Conservation (phyloP, 2,113 vertebrate genomes). For the Eptatretus burgeri region DNA sequence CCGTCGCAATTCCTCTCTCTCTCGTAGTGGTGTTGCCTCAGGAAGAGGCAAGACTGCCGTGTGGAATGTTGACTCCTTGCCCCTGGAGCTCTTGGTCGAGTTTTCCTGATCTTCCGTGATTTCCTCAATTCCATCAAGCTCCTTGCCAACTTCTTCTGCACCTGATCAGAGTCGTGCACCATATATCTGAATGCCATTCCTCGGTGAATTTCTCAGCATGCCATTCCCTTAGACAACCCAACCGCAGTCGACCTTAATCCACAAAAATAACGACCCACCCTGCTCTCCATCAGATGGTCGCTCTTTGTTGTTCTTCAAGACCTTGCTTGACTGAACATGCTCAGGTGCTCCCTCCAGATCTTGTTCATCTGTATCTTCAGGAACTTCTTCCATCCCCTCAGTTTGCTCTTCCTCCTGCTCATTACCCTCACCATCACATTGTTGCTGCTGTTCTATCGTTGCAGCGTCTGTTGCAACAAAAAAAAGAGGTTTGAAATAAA, state of each 20-base stretch:
- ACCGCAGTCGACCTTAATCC: too few species aligned
- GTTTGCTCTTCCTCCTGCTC: constrained; percentile 19
- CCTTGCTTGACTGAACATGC: constrained; percentile 23
- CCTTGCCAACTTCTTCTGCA: constrained; percentile 16
- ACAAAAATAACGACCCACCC: constrained; percentile 17
- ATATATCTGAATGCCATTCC: too few species aligned
- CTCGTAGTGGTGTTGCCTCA: constrained; percentile 14
- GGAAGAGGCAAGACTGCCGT: constrained; percentile 34
- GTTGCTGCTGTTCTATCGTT: constrained; percentile 46
- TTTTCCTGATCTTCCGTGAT: constrained; percentile 12
- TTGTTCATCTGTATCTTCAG: constrained; percentile 32
- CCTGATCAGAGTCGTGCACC: too few species aligned
- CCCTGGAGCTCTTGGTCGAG: constrained; percentile 23
- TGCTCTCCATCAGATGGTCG: constrained; percentile 14
- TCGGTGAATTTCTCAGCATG: too few species aligned
- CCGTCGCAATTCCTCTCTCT: constrained; percentile 38
- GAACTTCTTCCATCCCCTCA: constrained; percentile 17
- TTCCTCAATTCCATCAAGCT: constrained; percentile 14
- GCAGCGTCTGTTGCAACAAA: constrained; percentile 33
- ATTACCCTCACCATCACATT: constrained; percentile 15
- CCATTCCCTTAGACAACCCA: too few species aligned
- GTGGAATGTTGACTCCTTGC: constrained; percentile 40
- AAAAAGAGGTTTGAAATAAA: constrained; percentile 4
- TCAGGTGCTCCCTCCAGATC: constrained; percentile 22
- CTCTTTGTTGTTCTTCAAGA: constrained; percentile 38